Base-by-base conservation (phyloP, 92 coral and sea anemone species). In the Galaxea fascicularis region DNA sequence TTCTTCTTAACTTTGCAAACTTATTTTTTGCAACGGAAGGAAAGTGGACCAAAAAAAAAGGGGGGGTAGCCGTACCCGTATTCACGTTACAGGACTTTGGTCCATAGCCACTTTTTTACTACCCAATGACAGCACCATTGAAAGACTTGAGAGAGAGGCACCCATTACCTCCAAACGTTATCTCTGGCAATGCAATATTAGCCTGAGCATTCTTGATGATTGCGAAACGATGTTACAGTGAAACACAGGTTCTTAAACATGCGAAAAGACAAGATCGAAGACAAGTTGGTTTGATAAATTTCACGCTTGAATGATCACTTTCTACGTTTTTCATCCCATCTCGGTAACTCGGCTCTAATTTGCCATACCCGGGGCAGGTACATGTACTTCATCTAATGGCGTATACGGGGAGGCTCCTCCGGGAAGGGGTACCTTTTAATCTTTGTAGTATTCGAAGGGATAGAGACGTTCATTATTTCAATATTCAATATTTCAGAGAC, bases 111-210 rank as follows among this genome's bases (percentile, higher is more conserved):
- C 74, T 68, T 68, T 68, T 11, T n/a, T 5, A 24, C 39, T 28
- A 30, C 49, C 74, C 74, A 68, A 29, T 68, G 51, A 68, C 49
- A 68, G 49, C 74, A 68, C 74, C n/a, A 26, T 63, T 63, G 69
- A 63, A 63, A 63, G 74, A 13, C 74, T 68, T 68, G 74, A 68
- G 28, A 28, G 49, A 68, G 74, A 68, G 74, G 49, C 74, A 68
- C 74, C 73, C 74, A 29, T 68, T 68, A 68, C 74, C 74, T 68
- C 74, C 10, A n/a, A 68, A 68, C 74, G 74, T 63, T 63, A 63
- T n/a, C 69, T 20, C 69, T 26, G 69, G 28, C 69, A 63, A 68
- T 68, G 31, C 74, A 68, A 68, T 68, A 29, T 54, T 54, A 11
- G 60, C 17, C n/a, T n/a, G n/a, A 54, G 8, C 15, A 54, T 54